Evolutionary conservation across 2,797 vertebrate genomes (phyloP).

Genomic region (Dryobates pubescens): DNA sequence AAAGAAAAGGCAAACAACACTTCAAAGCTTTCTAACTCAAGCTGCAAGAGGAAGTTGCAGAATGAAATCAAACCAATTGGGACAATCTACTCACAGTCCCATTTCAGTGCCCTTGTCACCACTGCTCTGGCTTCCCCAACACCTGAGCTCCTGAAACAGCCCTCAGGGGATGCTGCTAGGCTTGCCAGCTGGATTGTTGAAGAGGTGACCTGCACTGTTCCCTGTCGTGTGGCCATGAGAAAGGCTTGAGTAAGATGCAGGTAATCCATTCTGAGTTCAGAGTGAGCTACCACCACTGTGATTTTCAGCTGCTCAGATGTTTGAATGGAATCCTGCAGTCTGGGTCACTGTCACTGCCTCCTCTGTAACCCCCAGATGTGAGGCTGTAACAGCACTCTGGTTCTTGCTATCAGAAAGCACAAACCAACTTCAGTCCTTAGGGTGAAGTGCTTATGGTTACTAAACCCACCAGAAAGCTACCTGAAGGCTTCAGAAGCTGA

Average conservation of each 20-base stretch:
- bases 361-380: not conserved
- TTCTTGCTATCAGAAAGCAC: not conserved
- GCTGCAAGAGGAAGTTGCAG: not conserved
- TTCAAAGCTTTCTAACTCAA: not conserved
- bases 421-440: not conserved
- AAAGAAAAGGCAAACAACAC: not conserved
- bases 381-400: not conserved
- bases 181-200: not conserved
- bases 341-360: not conserved
- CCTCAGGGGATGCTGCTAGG: not conserved
- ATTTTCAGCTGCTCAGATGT: not conserved
- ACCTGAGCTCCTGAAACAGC: not conserved
- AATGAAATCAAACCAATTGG: not conserved
- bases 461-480: conserved; percentile 11
- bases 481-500: conserved; percentile 9
- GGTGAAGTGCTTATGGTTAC: not conserved
- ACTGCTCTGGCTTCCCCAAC: not conserved
- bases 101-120: not conserved
- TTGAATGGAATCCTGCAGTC: not conserved
- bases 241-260: not conserved
- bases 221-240: not conserved
- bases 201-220: not conserved
- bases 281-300: not conserved
- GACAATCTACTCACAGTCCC: not conserved
- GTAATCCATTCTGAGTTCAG: not conserved